Base-by-base conservation (phyloP, 2,797 vertebrate genomes). In the Enoplosus armatus region DNA sequence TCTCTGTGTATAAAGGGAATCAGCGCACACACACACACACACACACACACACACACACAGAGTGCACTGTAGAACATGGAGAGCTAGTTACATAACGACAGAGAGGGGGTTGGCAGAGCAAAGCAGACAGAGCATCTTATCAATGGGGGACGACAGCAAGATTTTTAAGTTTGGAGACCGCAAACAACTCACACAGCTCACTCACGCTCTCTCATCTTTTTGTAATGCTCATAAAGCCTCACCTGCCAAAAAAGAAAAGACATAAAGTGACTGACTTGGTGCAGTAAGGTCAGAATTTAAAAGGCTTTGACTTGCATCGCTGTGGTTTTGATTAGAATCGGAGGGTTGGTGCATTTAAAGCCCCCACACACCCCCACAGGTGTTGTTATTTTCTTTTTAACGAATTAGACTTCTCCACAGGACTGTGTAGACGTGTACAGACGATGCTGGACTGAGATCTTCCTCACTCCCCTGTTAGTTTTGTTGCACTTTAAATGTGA, bases 61-160 rank as follows among this genome's bases (percentile, higher is more conserved):
- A 29, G 14, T n/a, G 50, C 41, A 69, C 15, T 53, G 47, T 20
- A 37, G 39, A 20, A 27, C 45, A 73, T 51, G 31, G 66, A 67
- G 65, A 68, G 18, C 41, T 58, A n/a, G 61, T 89, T 87, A 81
- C 64, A 56, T 87, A 85, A 89, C 63, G 35, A 14, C 66, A 82
- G 63, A 80, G 37, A 14, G 56, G 50, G 22, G 53, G 50, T 20
- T 66, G 78, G 64, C 54, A 67, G 79, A 84, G 64, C 29, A 24
- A 14, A 71, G 56, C 60, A 67, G 48, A 84, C 61, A 20, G 61
- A 45, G 53, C 35, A 50, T 55, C 76, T 66, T 62, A 76, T 83
- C 69, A 67, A 72, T 73, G 66, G 67, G 62, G 54, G 80, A 48
- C 53, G 75, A 48, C 61, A 63, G 79, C 27, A 29, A 67, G 33